Percentiles rank a stretch among this genome's conserved stretches.
Evolutionary conservation across 2,113 vertebrate species (phyloP).

Genomic region (Phyllostomus hastatus): DNA sequence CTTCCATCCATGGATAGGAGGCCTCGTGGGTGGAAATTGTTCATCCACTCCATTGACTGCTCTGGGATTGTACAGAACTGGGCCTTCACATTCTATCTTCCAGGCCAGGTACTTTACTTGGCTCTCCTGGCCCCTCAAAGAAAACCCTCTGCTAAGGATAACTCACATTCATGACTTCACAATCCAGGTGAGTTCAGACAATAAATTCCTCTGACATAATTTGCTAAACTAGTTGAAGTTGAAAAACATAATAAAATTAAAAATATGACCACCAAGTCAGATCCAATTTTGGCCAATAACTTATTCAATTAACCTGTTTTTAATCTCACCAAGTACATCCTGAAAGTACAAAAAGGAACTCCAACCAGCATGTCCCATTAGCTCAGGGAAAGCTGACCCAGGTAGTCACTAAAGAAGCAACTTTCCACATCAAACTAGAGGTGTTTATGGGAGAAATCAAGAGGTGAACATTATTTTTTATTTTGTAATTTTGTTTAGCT

Average conservation of each 20-base stretch:
- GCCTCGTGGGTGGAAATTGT: neutral
- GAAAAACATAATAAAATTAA: constrained; percentile 14
- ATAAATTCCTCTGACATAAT: constrained; percentile 30
- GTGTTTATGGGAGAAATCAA: neutral
- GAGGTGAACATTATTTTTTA: neutral
- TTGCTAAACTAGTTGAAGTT: constrained; percentile 49
- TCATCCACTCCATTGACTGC: neutral
- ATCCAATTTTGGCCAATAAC: neutral
- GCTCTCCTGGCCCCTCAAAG: neutral
- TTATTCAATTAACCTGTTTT: neutral
- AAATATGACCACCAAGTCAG: neutral
- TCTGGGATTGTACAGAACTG: neutral
- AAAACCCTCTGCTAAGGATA: constrained; percentile 28
- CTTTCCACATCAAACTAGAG: neutral
- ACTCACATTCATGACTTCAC: constrained; percentile 3
- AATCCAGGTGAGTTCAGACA: constrained; percentile 27
- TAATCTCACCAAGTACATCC: neutral
- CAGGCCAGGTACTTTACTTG: constrained; percentile 29
- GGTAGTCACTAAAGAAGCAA: neutral
- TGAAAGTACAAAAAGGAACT: neutral
- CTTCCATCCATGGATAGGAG: neutral
- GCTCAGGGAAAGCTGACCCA: neutral
- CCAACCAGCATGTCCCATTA: neutral
- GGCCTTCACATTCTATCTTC: neutral
- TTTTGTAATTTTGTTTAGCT: neutral